Conservation (phyloP, 2,113 vertebrate species). For the Vidua chalybeata region DNA sequence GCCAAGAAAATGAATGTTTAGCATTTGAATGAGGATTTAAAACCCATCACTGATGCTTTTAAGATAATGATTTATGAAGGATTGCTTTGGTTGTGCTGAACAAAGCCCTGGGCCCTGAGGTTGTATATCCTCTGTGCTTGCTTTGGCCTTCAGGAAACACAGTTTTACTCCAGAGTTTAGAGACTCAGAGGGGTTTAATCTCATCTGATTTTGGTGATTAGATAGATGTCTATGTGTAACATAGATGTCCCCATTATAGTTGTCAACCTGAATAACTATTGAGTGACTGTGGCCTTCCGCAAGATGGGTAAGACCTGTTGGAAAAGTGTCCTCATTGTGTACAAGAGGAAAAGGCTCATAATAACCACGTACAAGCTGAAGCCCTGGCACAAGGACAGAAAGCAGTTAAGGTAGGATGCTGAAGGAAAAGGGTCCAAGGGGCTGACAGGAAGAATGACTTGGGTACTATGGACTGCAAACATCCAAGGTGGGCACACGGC, state of each 20-base stretch:
- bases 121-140: neutral
- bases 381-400: neutral
- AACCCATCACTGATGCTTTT: neutral
- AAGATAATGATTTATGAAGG: neutral
- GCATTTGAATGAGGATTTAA: neutral
- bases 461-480: neutral
- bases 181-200: neutral
- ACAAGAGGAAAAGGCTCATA: neutral
- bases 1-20: neutral
- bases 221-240: neutral
- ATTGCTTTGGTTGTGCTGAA: neutral
- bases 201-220: neutral
- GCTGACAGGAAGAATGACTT: neutral
- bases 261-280: neutral
- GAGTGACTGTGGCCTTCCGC: neutral
- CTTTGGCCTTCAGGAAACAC: neutral
- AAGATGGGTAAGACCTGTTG: neutral
- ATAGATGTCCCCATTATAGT: neutral
- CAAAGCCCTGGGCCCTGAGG: neutral
- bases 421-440: neutral
- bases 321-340: neutral
- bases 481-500: neutral
- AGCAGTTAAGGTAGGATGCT: neutral
- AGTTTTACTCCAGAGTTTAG: neutral
- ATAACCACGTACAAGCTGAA: neutral